Conservation (phyloP, 2,888 invertebrate genomes). For the Synergus umbraculus region DNA sequence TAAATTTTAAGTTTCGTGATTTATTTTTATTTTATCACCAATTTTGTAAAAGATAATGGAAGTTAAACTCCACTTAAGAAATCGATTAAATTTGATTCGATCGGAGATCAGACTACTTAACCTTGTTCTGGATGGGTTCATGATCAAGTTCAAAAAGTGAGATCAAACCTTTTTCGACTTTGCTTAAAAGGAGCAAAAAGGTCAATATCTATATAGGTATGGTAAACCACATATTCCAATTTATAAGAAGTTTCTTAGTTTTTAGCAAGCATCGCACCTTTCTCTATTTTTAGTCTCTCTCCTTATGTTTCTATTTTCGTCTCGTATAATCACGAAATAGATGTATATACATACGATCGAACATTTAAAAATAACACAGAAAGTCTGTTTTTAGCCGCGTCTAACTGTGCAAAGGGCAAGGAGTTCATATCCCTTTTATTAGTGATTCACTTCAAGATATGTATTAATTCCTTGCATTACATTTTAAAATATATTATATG, state of each 20-base stretch:
- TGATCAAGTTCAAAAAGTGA: neutral
- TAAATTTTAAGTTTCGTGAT: neutral
- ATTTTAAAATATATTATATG: no score
- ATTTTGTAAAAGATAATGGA: no score
- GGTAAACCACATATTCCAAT: neutral
- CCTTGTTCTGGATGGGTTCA: neutral
- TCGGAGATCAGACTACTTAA: neutral
- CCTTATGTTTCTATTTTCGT: neutral
- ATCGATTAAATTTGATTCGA: neutral
- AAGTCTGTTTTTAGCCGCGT: neutral
- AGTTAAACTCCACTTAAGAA: no score
- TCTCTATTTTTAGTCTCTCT: neutral
- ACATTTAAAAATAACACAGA: conserved; percentile 24
- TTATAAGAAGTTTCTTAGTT: neutral
- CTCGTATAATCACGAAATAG: neutral
- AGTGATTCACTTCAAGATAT: no score
- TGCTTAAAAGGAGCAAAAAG: neutral
- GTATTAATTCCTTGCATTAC: no score
- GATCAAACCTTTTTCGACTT: neutral
- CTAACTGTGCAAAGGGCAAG: no score
- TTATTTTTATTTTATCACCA: neutral
- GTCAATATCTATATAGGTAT: neutral
- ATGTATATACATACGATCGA: neutral
- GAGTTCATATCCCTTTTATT: neutral
- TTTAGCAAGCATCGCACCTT: neutral